Percentiles rank a stretch among this genome's conserved stretches.
Conservation (phyloP, 2,113 vertebrate genomes). For the Dasyurus viverrinus region DNA sequence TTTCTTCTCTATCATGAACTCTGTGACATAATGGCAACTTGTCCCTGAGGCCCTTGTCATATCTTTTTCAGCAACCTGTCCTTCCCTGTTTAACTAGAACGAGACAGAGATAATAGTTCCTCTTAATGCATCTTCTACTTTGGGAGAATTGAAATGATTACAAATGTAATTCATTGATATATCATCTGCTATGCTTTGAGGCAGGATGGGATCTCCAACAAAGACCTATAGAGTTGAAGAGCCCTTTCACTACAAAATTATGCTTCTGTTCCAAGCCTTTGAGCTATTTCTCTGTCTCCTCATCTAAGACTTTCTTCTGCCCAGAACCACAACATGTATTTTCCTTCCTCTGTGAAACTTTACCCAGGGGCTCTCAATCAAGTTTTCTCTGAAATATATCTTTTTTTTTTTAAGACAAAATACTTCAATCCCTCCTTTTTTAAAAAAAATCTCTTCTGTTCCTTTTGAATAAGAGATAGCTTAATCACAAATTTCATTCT, state of each 20-base stretch:
- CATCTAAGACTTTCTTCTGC: not conserved
- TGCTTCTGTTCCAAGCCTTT: not conserved
- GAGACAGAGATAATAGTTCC: not conserved
- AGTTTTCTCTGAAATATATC: not conserved
- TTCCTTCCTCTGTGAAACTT: not conserved
- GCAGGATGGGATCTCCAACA: not conserved
- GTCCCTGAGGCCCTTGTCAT: not conserved
- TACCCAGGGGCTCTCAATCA: not conserved
- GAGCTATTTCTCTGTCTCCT: not conserved
- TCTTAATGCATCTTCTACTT: not conserved
- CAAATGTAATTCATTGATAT: not conserved
- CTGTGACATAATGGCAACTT: not conserved
- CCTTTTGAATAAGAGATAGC: not conserved
- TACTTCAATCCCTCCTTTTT: not conserved
- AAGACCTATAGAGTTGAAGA: not conserved
- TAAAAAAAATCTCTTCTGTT: not conserved
- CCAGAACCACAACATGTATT: not conserved
- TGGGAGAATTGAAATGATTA: not conserved
- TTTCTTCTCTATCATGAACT: not conserved
- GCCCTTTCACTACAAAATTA: not conserved
- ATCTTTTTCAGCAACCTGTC: not conserved
- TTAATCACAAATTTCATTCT: not conserved
- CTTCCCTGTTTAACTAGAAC: not conserved
- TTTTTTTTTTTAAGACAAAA: not conserved
- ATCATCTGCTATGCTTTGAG: not conserved